These are phyloP conservation scores for Sitta carolinensis DNA, from an alignment of 2,797 vertebrate species.

Conservation along the genomic window DNA sequence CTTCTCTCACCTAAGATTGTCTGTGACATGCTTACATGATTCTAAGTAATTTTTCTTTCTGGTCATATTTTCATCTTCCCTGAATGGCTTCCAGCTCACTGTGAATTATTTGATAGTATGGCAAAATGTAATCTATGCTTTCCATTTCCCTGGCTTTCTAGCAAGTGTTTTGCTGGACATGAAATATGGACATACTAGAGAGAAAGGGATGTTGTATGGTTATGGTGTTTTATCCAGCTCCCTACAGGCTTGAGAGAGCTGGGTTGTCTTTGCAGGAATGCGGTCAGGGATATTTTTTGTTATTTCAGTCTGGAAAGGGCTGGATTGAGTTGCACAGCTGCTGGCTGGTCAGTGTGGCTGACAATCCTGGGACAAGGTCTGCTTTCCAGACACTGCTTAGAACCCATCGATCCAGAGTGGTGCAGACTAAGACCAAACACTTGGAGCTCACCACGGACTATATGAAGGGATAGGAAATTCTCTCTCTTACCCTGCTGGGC, in stretches of 20 bases:
- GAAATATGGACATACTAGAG: neutral
- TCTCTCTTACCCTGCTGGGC: neutral
- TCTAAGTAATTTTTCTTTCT: conserved; percentile 28
- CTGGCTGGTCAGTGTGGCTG: neutral
- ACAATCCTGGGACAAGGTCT: neutral
- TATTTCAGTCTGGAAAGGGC: neutral
- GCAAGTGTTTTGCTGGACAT: neutral
- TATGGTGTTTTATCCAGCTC: neutral
- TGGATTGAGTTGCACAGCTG: neutral
- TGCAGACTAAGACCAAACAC: rapidly evolving
- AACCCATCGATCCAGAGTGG: rapidly evolving
- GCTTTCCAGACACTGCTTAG: neutral
- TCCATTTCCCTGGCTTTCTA: conserved; percentile 1
- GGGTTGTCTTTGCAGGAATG: neutral
- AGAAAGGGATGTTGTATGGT: neutral
- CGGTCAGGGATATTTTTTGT: neutral
- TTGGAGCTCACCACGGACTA: rapidly evolving
- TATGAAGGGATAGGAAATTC: neutral
- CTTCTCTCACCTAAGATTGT: neutral
- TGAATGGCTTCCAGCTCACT: conserved; percentile 18
- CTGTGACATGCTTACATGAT: neutral
- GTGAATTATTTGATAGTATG: conserved; percentile 10
- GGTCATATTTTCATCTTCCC: conserved; percentile 29
- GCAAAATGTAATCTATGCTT: neutral
- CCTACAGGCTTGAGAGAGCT: neutral